These are phyloP conservation scores for Oreonectes daqikongensis DNA, from an alignment of 2,797 vertebrate genomes.

Conservation along the genomic window DNA sequence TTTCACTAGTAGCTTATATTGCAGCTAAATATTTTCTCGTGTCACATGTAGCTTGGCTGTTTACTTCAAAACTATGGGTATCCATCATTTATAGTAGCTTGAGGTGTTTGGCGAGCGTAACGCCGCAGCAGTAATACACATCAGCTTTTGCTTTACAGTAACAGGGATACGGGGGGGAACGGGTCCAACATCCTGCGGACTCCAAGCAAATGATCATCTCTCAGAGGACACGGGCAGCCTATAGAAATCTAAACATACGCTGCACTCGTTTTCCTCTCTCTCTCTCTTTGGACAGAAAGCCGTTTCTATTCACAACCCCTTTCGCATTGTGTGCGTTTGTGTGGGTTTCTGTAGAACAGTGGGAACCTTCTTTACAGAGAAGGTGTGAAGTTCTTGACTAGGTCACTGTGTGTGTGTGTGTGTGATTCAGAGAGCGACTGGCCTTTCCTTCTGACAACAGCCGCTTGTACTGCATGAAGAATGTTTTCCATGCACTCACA, in stretches of 20 bases:
- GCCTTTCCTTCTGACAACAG: constrained; percentile 76
- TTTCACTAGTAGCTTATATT: background rate
- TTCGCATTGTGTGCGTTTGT: constrained; percentile 29
- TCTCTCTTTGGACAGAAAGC: background rate
- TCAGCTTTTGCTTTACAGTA: background rate
- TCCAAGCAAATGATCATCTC: background rate
- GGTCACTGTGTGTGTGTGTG: constrained; percentile 70
- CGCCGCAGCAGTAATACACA: background rate
- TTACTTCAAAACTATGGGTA: background rate
- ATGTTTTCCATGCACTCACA: constrained; percentile 83
- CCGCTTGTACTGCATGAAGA: constrained; percentile 72
- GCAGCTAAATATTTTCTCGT: background rate
- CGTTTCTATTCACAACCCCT: background rate
- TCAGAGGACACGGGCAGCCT: constrained; percentile 17
- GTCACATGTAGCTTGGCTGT: background rate
- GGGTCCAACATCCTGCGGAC: background rate
- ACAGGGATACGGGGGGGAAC: background rate
- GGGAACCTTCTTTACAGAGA: constrained; percentile 54
- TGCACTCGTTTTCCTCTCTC: background rate
- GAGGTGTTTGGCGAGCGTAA: background rate
- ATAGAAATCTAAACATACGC: constrained; percentile 29
- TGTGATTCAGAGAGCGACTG: constrained; percentile 73
- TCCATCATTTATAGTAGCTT: background rate
- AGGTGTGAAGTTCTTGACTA: constrained; percentile 64
- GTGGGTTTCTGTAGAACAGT: constrained; percentile 65